Base-by-base conservation (phyloP, 2,888 invertebrate genomes). In the Rutpela maculata region DNA sequence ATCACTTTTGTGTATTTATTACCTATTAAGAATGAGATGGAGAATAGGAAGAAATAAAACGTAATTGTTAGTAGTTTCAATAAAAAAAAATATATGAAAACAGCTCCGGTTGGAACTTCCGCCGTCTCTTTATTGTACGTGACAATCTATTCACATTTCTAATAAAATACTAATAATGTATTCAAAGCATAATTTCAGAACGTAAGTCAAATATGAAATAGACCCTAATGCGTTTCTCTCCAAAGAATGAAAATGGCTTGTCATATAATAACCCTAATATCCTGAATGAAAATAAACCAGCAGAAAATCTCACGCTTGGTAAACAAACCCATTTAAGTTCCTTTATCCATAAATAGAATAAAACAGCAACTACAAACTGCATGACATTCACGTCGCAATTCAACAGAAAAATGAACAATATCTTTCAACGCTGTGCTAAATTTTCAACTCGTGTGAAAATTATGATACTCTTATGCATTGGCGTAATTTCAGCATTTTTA, bases 321-420 rank as follows among this genome's bases (percentile, higher is more conserved):
- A 70, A 59, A 72, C 50, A 72, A 55, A 38, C 72, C 72, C 31
- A 63, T 72, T 72, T 72, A 60, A 63, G 72, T 72, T 63, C 18
- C 12, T 19, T 15, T 60, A 22, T 57, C 55, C 72, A 55, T 31
- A 62, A 71, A 62, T 50, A 62, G 60, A 70, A 19, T 60, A 70
- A 38, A 59, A 70, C 57, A 69, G 15, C 26, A 43, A 50, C 70
- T 70, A 62, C 62, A 60, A 50, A 63, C 50, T 60, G 43, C n/a
- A 50, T 6, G 72, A 26, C 55, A 55, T 72, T 72, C 63, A 63
- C n/a, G 72, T 72, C 72, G 31, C 55, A 26, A 31, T 60, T 31
- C 17, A 26, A 31, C 17, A 31, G 62, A 50, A 55, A 72, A 63
- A 63, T 55, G 55, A 55, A 67, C 50, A 67, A 55, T 66, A 22